phyloP scores from a whole-genome alignment of 2,797 vertebrate species.

The Poeciliopsis gracilis region DNA sequence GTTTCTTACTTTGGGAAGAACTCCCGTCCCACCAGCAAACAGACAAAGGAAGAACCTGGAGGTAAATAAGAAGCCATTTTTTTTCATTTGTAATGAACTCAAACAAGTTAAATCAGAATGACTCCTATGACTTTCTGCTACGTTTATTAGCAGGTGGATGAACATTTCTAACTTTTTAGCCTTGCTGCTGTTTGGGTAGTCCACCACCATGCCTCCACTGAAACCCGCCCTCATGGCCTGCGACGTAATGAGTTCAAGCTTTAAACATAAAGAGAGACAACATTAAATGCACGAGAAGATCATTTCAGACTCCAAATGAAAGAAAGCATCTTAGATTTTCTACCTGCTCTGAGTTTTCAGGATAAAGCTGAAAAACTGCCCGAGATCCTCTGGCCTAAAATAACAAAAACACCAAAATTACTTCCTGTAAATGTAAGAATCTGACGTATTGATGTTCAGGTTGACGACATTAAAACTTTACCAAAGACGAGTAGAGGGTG shows the following conservation, averaged over 20 bases:
- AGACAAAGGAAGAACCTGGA: conserved; percentile 95
- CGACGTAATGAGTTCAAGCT: conserved; percentile 93
- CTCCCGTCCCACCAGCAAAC: conserved; percentile 86
- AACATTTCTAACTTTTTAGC: conserved; percentile 91
- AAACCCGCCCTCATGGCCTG: conserved; percentile 96
- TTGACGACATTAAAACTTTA: conserved; percentile 50
- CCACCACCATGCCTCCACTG: conserved; percentile 94
- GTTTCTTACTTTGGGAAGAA: conserved; percentile 86
- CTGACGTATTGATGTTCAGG: not conserved
- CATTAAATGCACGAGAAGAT: not conserved
- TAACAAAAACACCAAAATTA: not conserved
- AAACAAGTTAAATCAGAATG: conserved; percentile 9
- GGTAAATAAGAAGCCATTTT: conserved; percentile 5
- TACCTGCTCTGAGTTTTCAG: conserved; percentile 95
- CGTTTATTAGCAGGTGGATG: not conserved
- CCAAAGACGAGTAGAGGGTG: conserved; percentile 90
- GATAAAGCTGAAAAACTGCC: conserved; percentile 94
- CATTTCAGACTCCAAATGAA: not conserved
- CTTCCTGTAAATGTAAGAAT: not conserved
- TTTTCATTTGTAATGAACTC: conserved; percentile 4
- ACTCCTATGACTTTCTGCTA: conserved; percentile 12
- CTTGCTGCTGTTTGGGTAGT: conserved; percentile 96
- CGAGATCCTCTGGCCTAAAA: conserved; percentile 88
- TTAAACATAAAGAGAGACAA: conserved; percentile 27
- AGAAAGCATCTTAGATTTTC: not conserved